Evolutionary conservation across 2,888 invertebrate genomes (phyloP), one percentile per base, ranked within the genome.

Genomic region (Trisateles emortualis): DNA sequence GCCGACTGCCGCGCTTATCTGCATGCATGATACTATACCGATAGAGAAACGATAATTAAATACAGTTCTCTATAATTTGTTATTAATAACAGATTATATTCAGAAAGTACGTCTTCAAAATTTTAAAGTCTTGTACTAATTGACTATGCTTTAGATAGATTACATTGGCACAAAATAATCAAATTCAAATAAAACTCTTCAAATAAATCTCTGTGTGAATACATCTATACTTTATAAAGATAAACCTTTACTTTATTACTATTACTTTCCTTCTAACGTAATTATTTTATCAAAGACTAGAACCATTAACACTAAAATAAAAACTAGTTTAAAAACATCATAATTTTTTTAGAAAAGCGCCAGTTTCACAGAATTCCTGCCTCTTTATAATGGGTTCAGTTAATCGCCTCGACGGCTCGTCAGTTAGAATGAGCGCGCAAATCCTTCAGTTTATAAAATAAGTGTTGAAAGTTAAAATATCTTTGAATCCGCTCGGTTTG

Each of bases 391-490:
- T 49, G 16, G 40, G 26, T 40, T 24, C 26, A 52, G 38, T 49
- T 57, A 59, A 67, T 62, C 46, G 14, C 42, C 42, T 38, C n/a
- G 52, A 35, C 14, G 35, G 19, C 32, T 64, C 72, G 65, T 51
- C 40, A 33, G 39, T 61, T 32, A 30, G 54, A 60, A 75, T 63
- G 58, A 49, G 43, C 47, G 52, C 58, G 35, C 35, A 59, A 73
- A 73, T 72, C 64, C 68, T 69, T 65, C 60, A 63, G 60, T 67
- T 64, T 65, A 71, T 74, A 74, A 75, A 78, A 76, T 72, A 72
- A 77, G 73, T 72, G 73, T 72, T 74, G 65, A 78, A 72, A 83
- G 82, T 84, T 82, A 68, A 78, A 82, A 78, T 74, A 79, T 77
- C 72, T 74, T 66, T 62, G 64, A 70, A 71, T 71, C 68, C 76